phyloP scores from a whole-genome alignment of 2,888 invertebrate genomes.

The Protodeltote pygarga region DNA sequence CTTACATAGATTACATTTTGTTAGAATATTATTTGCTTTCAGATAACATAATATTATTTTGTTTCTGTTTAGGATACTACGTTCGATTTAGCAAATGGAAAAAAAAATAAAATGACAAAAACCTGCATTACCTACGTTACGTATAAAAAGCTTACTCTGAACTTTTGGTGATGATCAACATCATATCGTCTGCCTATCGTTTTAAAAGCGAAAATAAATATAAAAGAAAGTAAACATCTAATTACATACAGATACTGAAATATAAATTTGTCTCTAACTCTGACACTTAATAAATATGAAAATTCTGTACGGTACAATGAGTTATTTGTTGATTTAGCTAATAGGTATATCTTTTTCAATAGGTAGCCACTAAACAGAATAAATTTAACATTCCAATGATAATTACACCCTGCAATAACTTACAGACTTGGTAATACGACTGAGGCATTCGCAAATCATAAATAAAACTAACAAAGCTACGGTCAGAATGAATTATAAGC shows the following conservation, averaged over 20 bases:
- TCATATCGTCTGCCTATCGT: too few relatives aligned
- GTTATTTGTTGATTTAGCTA: constrained; percentile 25
- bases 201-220: too few relatives aligned
- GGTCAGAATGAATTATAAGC: constrained; percentile 72
- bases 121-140: too few relatives aligned
- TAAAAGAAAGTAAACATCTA: too few relatives aligned
- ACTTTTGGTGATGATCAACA: too few relatives aligned
- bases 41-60: not conserved
- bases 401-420: constrained; percentile 60
- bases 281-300: not conserved
- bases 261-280: too few relatives aligned
- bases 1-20: constrained; percentile 70
- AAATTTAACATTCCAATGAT: constrained; percentile 49
- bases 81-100: too few relatives aligned
- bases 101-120: too few relatives aligned
- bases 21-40: constrained; percentile 46
- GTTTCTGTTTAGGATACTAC: too few relatives aligned
- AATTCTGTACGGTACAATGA: constrained; percentile 2
- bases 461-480: constrained; percentile 70
- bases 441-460: constrained; percentile 62
- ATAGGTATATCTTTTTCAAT: constrained; percentile 25
- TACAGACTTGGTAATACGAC: constrained; percentile 54
- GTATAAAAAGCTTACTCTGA: too few relatives aligned
- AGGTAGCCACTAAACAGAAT: constrained; percentile 8
- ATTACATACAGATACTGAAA: too few relatives aligned